Conservation (phyloP, 2,113 vertebrate species). For the Alouatta palliata region DNA sequence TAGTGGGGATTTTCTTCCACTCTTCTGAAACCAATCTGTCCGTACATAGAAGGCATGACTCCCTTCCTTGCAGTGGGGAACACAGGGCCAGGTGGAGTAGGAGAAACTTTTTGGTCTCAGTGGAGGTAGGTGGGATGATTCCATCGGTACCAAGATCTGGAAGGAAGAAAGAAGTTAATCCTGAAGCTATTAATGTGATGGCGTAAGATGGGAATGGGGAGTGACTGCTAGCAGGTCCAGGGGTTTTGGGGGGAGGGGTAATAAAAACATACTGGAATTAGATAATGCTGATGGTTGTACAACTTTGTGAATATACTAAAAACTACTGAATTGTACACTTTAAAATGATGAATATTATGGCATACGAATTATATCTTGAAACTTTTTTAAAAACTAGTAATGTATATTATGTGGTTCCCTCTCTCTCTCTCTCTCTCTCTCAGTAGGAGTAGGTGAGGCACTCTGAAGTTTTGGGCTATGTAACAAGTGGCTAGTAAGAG, state of each 20-base stretch:
- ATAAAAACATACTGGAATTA: background rate
- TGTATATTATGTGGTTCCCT: background rate
- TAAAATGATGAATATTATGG: background rate
- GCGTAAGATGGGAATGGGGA: background rate
- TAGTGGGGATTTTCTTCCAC: background rate
- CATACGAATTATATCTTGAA: background rate
- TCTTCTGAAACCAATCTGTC: constrained; percentile 65
- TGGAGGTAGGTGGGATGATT: constrained; percentile 88
- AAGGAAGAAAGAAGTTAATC: constrained; percentile 48
- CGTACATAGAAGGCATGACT: constrained; percentile 58
- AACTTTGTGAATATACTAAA: background rate
- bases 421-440: too few species aligned
- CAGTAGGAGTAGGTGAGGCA: background rate
- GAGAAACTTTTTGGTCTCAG: constrained; percentile 72
- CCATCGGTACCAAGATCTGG: constrained; percentile 88
- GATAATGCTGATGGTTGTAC: background rate
- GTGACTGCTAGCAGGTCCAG: background rate
- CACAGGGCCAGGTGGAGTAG: background rate
- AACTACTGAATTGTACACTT: background rate
- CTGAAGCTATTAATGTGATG: background rate
- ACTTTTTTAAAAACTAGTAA: background rate
- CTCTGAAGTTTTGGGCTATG: background rate
- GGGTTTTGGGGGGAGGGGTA: background rate
- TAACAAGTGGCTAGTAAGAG: background rate
- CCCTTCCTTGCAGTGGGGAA: background rate